Evolutionary conservation across 2,113 vertebrate genomes (phyloP).

Genomic region (Catharus minimus): DNA sequence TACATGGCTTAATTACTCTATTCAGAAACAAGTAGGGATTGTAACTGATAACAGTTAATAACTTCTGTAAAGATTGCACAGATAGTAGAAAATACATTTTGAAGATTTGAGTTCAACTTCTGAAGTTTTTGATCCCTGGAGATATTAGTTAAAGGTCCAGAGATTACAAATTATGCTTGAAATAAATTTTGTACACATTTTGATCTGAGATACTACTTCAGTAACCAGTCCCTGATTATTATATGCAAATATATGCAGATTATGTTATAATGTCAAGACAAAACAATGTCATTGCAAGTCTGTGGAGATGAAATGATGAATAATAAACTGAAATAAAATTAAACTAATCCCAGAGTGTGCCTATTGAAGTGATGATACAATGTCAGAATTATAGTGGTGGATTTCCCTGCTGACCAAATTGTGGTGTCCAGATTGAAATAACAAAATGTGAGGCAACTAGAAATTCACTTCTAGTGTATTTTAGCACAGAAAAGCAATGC

Average conservation of each 20-base stretch:
- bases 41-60: not conserved
- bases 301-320: conserved; percentile 15
- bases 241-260: conserved; percentile 52
- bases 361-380: not conserved
- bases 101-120: not conserved
- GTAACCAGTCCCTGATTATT: not conserved
- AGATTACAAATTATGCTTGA: not conserved
- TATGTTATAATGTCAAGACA: conserved; percentile 17
- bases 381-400: not conserved
- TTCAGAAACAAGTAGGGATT: not conserved
- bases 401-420: not conserved
- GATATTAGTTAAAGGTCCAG: not conserved
- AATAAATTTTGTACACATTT: not conserved
- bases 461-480: not conserved
- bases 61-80: not conserved
- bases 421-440: not conserved
- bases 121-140: not conserved
- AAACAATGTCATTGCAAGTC: conserved; percentile 29
- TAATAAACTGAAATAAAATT: conserved; percentile 30
- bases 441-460: not conserved
- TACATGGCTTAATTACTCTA: not conserved
- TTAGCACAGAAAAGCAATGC: not conserved
- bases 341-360: not conserved
- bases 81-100: not conserved
- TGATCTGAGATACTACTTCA: not conserved